phyloP scores from a whole-genome alignment of 2,113 vertebrate genomes.

The Acrocephalus arundinaceus region DNA sequence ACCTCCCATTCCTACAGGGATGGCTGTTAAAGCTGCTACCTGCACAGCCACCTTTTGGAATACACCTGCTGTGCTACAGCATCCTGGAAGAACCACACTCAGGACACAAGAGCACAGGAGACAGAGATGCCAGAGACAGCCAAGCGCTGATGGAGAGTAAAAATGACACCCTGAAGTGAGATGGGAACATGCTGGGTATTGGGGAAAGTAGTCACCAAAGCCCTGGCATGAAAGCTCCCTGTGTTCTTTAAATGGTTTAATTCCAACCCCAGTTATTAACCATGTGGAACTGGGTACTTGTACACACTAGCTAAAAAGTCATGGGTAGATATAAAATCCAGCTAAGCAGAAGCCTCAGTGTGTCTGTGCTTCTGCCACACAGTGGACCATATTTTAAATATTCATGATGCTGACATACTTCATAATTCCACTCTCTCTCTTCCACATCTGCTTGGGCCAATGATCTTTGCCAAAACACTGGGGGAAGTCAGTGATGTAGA shows the following conservation, averaged over 20 bases:
- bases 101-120: not conserved
- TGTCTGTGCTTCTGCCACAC: not conserved
- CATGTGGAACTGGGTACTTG: not conserved
- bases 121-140: not conserved
- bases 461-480: conserved; percentile 6
- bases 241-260: not conserved
- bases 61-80: not conserved
- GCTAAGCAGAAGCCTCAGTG: not conserved
- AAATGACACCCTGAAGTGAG: not conserved
- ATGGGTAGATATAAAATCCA: not conserved
- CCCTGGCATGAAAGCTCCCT: rapidly evolving
- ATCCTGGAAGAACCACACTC: not conserved
- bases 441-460: conserved; percentile 33
- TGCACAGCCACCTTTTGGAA: not conserved
- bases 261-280: not conserved
- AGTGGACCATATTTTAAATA: not conserved
- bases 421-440: not conserved
- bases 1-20: not conserved
- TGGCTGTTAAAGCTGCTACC: not conserved
- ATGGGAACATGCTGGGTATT: not conserved
- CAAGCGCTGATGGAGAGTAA: not conserved
- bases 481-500: not conserved
- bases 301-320: not conserved
- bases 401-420: not conserved
- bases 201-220: not conserved